Base-by-base conservation (phyloP, 2,797 vertebrate genomes). In the Ateles fusciceps region DNA sequence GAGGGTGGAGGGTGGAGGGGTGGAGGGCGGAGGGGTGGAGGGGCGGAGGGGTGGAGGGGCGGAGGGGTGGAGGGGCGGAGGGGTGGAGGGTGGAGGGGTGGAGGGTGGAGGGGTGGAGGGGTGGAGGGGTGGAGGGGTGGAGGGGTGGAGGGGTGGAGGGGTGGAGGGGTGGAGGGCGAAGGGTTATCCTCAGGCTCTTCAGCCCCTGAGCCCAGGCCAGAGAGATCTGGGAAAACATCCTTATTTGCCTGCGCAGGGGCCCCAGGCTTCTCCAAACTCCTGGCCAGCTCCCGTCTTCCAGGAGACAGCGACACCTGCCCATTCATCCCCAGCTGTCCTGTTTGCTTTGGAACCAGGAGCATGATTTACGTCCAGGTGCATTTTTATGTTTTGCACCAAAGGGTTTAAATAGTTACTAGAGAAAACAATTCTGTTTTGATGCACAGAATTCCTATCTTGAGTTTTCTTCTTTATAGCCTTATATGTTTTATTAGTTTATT, bases 401-500 rank as follows among this genome's bases (percentile, higher is more conserved):
- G 59, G 50, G 22, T 24, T 76, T 9, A 52, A 48, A 80, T n/a
- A 57, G 61, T 94, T 83, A 64, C 59, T 74, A 59, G 90, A 94
- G 48, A 46, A 88, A 95, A 78, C 72, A 92, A 42, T 93, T 55
- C 94, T 91, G 48, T 87, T 92, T 93, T 57, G 80, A 81, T 2
- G 28, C 76, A 21, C 44, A 71, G 79, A 61, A 55, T 91, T 81
- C 89, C 55, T 85, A 4, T 68, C n/a, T 11, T 33, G 64, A 30
- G 15, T 64, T 81, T 28, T 50, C 24, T 89, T 59, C 85, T 79
- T n/a, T 28, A 36, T 28, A 36, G 89, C 19, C 39, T 84, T 4
- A 4, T 5, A 26, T n/a, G 22, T 86, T 85, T 71, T 57, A 22
- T 0, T 28, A 50, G 44, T 78, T n/a, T n/a, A 13, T 33, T 57